Evolutionary conservation across 2,797 vertebrate genomes (phyloP), one percentile per base, ranked within the genome.

Genomic region (Dallia pectoralis): DNA sequence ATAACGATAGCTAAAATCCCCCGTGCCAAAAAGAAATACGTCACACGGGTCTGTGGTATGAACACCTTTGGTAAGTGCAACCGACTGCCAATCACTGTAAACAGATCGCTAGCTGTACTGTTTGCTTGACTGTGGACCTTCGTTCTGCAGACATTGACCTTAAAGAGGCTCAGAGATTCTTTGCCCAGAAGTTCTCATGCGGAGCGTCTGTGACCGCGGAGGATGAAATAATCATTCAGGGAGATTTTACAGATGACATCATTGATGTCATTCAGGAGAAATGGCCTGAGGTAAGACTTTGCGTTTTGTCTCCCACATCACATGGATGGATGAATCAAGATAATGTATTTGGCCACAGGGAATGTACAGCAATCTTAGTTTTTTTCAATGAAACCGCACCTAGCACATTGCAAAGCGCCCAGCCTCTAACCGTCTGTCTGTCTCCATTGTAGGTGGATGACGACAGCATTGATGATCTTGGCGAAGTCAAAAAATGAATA

Each of bases 211-310:
- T 98, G 72, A 99, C 97, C 51, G 97, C 95, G 44, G 97, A 99
- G 85, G 97, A 99, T 47, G 97, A 98, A 89, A 99, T 99, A 82
- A 98, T 98, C 91, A 99, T 99, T 95, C 98, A 99, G 95, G 97
- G 97, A 87, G 98, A 99, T 89, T 98, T 99, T 82, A 99, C 98
- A 87, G 98, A 99, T 62, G 97, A 99, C 91, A 98, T 99, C 19
- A 97, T 98, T 2, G 97, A 99, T 63, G 97, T 98, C 66, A 99
- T 99, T 89, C 97, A 99, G 86, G 97, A 99, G 87, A 99, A 98
- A 86, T 99, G 98, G 98, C 95, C 97, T 67, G 97, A 99, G 96
- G 97, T 97, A 84, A 93, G 79, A 30, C 27, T n/a, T 48, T 15
- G 67, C 3, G 7, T 29, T 49, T 9, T 9, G 15, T 68, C 44